Conservation (phyloP, 2,888 invertebrate genomes). For the Panzeria rudis region DNA sequence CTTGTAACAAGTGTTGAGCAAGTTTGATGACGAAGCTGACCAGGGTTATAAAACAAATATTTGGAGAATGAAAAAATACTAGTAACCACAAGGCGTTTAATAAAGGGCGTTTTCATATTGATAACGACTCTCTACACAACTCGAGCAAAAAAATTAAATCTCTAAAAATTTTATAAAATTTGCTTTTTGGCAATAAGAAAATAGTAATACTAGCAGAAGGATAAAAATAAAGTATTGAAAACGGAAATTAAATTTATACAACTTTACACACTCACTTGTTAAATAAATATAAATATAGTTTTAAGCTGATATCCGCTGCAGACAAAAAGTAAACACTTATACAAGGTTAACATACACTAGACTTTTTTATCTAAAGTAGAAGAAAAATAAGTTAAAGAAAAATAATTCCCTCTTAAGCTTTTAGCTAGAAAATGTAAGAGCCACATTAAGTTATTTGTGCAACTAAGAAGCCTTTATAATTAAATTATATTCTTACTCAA, state of each 20-base stretch:
- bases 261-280: conserved; percentile 13
- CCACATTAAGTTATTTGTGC: not conserved
- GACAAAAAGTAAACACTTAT: conserved; percentile 57
- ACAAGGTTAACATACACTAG: conserved; percentile 30
- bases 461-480: conserved; percentile 26
- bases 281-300: conserved; percentile 26
- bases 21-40: conserved; percentile 35
- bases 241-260: conserved; percentile 70
- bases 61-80: conserved; percentile 13
- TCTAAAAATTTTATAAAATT: conserved; percentile 44
- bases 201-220: conserved; percentile 33
- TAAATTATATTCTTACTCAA: conserved; percentile 33
- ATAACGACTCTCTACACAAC: conserved; percentile 46
- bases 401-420: conserved; percentile 23
- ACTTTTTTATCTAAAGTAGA: not conserved
- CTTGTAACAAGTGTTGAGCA: conserved; percentile 10
- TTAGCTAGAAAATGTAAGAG: conserved; percentile 12
- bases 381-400: conserved; percentile 12
- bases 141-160: conserved; percentile 42
- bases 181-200: conserved; percentile 41
- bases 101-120: conserved; percentile 68
- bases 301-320: conserved; percentile 68
- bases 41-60: conserved; percentile 48
- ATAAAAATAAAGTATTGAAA: conserved; percentile 65
- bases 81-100: conserved; percentile 64